A percentile compares a stretch with the other conserved stretches of the same genome.
These are phyloP conservation scores for Microcebus tavaratra DNA, from an alignment of 2,113 vertebrate genomes.

Conservation along the genomic window DNA sequence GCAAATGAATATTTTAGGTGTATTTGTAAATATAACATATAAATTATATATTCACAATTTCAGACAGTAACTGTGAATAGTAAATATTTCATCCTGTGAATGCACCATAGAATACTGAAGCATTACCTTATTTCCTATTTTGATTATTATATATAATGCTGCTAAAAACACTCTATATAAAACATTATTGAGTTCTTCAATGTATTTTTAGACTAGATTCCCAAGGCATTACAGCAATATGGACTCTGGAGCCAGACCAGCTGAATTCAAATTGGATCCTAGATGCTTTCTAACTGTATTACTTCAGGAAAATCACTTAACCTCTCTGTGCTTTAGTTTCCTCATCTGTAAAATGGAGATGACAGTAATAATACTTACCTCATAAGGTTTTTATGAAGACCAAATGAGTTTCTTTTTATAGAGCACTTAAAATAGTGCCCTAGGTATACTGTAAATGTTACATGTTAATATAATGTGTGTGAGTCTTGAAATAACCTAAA, in stretches of 20 bases:
- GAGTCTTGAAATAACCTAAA: conserved; percentile 12
- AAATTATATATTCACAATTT: conserved; percentile 43
- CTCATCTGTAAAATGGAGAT: neutral
- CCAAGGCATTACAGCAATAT: neutral
- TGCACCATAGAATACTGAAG: neutral
- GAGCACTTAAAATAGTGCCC: neutral
- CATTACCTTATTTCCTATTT: neutral
- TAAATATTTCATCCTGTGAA: conserved; percentile 23
- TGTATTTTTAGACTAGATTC: conserved; percentile 12
- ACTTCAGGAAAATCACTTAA: conserved; percentile 13
- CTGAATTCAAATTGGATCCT: neutral
- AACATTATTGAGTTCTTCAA: neutral
- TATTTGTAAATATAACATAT: neutral
- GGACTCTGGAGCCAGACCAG: neutral
- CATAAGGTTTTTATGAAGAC: neutral
- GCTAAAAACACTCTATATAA: neutral
- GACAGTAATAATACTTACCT: neutral
- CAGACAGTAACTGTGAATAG: neutral
- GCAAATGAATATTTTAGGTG: neutral
- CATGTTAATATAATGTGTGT: neutral
- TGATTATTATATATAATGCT: neutral
- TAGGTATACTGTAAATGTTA: neutral
- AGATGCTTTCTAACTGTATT: neutral
- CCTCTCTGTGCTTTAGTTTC: neutral
- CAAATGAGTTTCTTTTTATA: neutral